These are phyloP conservation scores for Erethizon dorsatum DNA, from an alignment of 2,797 vertebrate species.

Conservation along the genomic window DNA sequence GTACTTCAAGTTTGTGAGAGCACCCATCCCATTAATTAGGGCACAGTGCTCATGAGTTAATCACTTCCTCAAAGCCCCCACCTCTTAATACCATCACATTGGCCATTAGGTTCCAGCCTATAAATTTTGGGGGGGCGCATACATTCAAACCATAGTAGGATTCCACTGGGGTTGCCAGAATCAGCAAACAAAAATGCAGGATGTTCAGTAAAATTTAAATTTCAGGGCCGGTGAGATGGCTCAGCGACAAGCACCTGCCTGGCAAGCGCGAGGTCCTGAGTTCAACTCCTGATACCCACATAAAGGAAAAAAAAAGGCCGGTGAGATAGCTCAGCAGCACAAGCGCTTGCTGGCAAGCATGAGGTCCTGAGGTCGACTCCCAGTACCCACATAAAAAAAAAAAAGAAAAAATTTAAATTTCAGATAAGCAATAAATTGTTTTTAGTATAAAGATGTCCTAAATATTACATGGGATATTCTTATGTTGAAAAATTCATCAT, in stretches of 20 bases:
- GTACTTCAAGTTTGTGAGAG: background rate
- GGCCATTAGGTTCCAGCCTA: background rate
- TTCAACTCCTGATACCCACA: too few species aligned
- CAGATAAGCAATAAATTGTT: background rate
- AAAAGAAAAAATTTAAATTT: too few species aligned
- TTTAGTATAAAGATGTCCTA: background rate
- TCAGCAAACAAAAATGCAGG: background rate
- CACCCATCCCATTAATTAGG: background rate
- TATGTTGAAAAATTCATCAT: background rate
- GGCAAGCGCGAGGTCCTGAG: too few species aligned
- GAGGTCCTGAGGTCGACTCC: too few species aligned
- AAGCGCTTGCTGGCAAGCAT: too few species aligned
- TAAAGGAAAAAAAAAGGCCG: too few species aligned
- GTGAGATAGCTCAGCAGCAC: too few species aligned
- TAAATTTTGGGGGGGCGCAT: background rate
- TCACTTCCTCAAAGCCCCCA: background rate
- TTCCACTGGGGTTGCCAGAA: background rate
- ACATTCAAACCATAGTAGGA: background rate
- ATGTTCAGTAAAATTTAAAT: background rate
- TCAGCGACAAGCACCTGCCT: too few species aligned
- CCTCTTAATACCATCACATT: background rate
- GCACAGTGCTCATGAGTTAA: background rate
- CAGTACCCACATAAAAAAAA: too few species aligned
- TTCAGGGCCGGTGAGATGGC: too few species aligned
- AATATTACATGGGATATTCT: background rate